Percentiles rank a stretch among this genome's conserved stretches.
Evolutionary conservation across 2,113 vertebrate species (phyloP).

Genomic region (Sitta europaea): DNA sequence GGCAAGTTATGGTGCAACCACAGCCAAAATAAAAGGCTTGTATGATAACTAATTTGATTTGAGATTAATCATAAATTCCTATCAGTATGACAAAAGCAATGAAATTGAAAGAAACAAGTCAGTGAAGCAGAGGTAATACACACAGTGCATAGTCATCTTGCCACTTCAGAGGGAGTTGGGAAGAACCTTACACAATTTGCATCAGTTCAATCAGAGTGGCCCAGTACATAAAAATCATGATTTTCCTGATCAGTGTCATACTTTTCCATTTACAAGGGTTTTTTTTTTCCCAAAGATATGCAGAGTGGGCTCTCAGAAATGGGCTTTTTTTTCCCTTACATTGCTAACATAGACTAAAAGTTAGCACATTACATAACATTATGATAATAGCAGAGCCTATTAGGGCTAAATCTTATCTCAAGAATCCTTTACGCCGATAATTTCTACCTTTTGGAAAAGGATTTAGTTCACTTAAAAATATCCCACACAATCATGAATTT

Average conservation of each 20-base stretch:
- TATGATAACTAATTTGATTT: not conserved
- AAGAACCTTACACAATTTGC: not conserved
- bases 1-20: not conserved
- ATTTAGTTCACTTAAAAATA: not conserved
- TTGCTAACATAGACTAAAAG: not conserved
- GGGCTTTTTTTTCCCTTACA: not conserved
- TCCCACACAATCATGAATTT: fast-evolving
- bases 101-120: not conserved
- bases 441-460: not conserved
- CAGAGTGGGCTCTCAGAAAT: not conserved
- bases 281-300: not conserved
- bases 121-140: not conserved
- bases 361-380: not conserved
- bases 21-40: not conserved
- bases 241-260: not conserved
- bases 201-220: not conserved
- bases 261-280: not conserved
- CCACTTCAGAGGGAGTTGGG: not conserved
- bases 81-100: not conserved
- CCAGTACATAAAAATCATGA: not conserved
- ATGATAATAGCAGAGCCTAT: not conserved
- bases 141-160: fast-evolving
- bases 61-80: not conserved
- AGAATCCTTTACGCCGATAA: not conserved
- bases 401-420: not conserved